Conservation (phyloP, 2,797 vertebrate genomes). For the Parauchenoglanis punctatus region DNA sequence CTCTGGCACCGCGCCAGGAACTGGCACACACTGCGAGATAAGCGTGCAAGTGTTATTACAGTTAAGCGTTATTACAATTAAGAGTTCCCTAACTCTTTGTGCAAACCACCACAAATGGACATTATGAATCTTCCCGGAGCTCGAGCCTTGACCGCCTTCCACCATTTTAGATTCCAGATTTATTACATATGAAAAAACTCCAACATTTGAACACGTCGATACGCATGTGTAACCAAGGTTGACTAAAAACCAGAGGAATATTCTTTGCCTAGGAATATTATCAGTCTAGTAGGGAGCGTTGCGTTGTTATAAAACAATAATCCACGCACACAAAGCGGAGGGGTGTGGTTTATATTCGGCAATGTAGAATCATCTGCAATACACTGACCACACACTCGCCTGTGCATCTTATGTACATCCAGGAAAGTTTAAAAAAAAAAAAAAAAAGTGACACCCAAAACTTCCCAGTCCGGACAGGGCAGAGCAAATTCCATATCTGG, state of each 20-base stretch:
- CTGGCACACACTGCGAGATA: slow-evolving; percentile 82
- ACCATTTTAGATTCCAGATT: not conserved
- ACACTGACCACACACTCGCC: not conserved
- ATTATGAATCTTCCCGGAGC: not conserved
- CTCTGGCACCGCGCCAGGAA: slow-evolving; percentile 90
- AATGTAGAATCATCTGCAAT: not conserved
- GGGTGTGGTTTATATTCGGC: not conserved
- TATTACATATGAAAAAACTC: too few relatives aligned
- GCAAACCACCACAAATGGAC: not conserved
- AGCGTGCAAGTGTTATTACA: not conserved
- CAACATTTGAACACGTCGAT: not conserved
- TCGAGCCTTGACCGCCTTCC: too few relatives aligned
- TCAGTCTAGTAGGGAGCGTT: not conserved
- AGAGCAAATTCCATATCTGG: not conserved
- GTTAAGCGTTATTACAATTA: too few relatives aligned
- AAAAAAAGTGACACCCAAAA: not conserved
- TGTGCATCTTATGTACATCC: not conserved
- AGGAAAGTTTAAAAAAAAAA: not conserved
- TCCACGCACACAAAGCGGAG: not conserved
- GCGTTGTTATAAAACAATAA: not conserved
- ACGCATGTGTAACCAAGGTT: too few relatives aligned
- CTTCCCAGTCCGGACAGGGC: not conserved
- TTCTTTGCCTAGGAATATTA: not conserved
- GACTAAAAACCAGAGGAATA: not conserved
- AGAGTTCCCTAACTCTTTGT: not conserved